Evolutionary conservation across 1,140 invertebrate genomes (phyloP), one percentile per base, ranked within the genome.

Genomic region (Zaprionus africanus): DNA sequence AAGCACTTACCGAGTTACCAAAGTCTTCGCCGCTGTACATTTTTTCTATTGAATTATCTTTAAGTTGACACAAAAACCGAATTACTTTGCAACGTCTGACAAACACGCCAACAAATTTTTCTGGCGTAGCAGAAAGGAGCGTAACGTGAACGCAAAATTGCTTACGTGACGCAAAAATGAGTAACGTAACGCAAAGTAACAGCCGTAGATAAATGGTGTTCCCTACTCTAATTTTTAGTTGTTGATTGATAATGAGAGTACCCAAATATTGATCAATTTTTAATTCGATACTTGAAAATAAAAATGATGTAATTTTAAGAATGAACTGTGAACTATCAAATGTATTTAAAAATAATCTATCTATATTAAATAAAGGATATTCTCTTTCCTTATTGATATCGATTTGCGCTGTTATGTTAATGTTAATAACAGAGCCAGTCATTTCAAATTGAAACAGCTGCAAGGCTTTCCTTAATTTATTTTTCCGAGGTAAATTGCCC

Each of bases 21-120:
- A 86, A 92, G 13, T 92, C 90, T 26, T 92, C 90, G 66, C 85
- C 90, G 36, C 86, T 61, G 83, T 90, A 92, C 90, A 91, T 91
- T 82, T 84, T 88, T 43, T 49, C 51, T 56, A 62, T 56, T 79
- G 64, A 73, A 81, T 60, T 65, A 66, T 64, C 43, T 57, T 7
- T 31, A 59, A 51, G 19, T 54, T 63, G 22, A 62, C 62, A 76
- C 60, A 66, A 82, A 79, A 78, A 67, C 34, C 53, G 61, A 88
- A 79, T 56, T 73, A 80, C 51, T 69, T 54, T 60, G 49, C 43
- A 68, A 76, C 77, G 87, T 69, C 69, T 86, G 84, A 83, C 83
- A 86, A 76, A 84, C 84, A 88, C 84, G 84, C 85, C 85, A 88
- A 81, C 84, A 84, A 88, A 38, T 71, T 88, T 88, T 84, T 77